Base-by-base conservation (phyloP, 2,888 invertebrate species). In the Eristalis arbustorum region DNA sequence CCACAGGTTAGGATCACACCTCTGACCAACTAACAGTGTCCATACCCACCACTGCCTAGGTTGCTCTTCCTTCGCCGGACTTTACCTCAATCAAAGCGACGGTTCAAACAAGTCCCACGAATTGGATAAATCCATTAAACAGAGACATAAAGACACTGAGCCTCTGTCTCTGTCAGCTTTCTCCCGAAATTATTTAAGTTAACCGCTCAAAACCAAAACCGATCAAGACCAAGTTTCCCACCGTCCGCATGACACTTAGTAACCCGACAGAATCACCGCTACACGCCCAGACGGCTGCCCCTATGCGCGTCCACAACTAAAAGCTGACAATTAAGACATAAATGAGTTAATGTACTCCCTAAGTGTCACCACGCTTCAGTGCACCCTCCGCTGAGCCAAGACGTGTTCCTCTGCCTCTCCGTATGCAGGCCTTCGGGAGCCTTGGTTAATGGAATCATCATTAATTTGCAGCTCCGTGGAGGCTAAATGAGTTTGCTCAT, bases 401-500 rank as follows among this genome's bases (percentile, higher is more conserved):
- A 14, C 23, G 59, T 25, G 25, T 59, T 3, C 11, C 3, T 25
- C 40, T 59, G 13, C 11, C 3, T 25, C 40, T 22, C 37, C 67
- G 42, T 14, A 49, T 61, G 40, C n/a, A n/a, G 14, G 10, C 64
- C 11, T 6, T n/a, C 69, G 34, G 63, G 62, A 77, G 34, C 18
- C 37, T 56, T 14, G 59, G 37, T 77, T 77, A 63, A 69, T 56
- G 63, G 40, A 69, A 63, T 42, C 31, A 63, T 42, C 31, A 78
- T 78, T 78, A 18, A 49, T 64, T 31, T 31, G 57, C 28, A 57
- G 40, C 64, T 59, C 49, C 40, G n/a, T 59, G 57, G 63, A 63
- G 69, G n/a, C n/a, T 25, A 76, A 62, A 77, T 72, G 64, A 66
- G 71, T 72, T 59, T 42, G 28, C 66, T 34, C 64, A 66, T 78